A percentile compares a stretch with the other conserved stretches of the same genome.
Evolutionary conservation across 2,113 vertebrate species (phyloP).

Genomic region (Etheostoma cragini): DNA sequence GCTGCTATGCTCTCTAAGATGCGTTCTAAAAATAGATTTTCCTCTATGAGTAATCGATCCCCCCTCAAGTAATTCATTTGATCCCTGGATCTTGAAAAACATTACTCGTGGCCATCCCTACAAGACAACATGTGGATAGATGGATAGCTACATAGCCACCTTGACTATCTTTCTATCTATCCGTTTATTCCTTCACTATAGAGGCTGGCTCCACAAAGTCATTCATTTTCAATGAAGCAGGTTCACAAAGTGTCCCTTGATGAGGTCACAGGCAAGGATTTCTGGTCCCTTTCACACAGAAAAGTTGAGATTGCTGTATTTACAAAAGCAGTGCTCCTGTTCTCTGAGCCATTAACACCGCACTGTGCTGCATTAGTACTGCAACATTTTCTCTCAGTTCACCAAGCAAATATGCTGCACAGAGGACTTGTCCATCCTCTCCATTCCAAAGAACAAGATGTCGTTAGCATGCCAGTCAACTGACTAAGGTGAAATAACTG

Average conservation of each 20-base stretch:
- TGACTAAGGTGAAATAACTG: conserved; percentile 23
- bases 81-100: no score
- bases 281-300: conserved; percentile 28
- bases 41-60: no score
- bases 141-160: no score
- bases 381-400: conserved; percentile 55
- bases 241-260: conserved; percentile 27
- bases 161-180: no score
- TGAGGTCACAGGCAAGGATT: conserved; percentile 47
- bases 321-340: conserved; percentile 38
- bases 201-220: conserved; percentile 18
- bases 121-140: no score
- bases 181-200: no score
- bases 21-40: no score
- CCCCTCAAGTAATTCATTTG: no score
- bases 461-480: background rate
- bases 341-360: conserved; percentile 50
- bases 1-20: no score
- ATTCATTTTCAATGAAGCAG: conserved; percentile 47
- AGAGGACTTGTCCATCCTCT: conserved; percentile 9
- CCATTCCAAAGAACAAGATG: conserved; percentile 33
- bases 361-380: conserved; percentile 52
- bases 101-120: no score
- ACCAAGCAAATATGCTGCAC: conserved; percentile 44
- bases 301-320: conserved; percentile 43